Evolutionary conservation across 2,888 invertebrate genomes (phyloP), one percentile per base, ranked within the genome.

Genomic region (Eumacrocentrus americanus): DNA sequence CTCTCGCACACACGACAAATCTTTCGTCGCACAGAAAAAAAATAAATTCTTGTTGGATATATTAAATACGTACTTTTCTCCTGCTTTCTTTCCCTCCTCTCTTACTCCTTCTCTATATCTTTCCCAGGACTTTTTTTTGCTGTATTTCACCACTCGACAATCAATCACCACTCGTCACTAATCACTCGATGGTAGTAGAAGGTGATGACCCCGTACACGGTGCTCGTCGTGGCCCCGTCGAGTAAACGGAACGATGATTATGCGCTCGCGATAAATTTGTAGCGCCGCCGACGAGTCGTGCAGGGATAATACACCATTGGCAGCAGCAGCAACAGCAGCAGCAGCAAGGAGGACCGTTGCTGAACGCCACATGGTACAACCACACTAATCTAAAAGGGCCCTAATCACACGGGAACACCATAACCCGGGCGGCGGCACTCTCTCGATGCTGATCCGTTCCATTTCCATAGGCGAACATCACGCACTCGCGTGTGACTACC

Each of bases 281-380:
- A 68, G 70, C 69, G 70, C 68, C 65, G 69, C 62, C 68, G 64
- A 57, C 55, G 62, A 60, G 61, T 64, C 63, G 64, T 59, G 29
- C 29, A 29, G 29, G 53, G 58, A 61, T 60, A 63, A 46, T 61
- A 58, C 55, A 60, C 53, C 61, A 59, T 57, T 51, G 54, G 37
- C 52, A 61, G 51, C 58, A 60, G 47, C 65, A 63, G 29, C n/a
- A n/a, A n/a, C n/a, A n/a, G n/a, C n/a, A n/a, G n/a, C n/a, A n/a
- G n/a, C n/a, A n/a, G n/a, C n/a, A n/a, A 42, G 54, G 53, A 54
- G 58, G 51, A 62, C 56, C 64, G 66, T 64, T 69, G 71, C 70
- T 72, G 72, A 65, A 76, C 74, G 72, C 76, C 76, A 77, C 77
- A 77, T 77, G 75, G 75, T 76, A 76, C 69, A 73, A 67, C 70